phyloP scores from a whole-genome alignment of 2,797 vertebrate species.

The Pteropus rufus region DNA sequence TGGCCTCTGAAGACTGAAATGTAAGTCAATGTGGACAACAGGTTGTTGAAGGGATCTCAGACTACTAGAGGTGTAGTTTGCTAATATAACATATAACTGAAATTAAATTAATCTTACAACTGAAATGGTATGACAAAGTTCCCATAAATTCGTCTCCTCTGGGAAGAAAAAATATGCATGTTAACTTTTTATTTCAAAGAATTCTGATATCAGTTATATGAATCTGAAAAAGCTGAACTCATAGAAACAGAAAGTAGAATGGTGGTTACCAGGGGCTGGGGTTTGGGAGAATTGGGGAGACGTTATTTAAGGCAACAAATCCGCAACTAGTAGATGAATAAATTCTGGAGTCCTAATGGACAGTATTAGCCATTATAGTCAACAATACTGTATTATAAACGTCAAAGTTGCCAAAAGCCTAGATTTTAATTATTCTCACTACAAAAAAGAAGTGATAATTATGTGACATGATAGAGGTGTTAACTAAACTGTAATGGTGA shows the following conservation, averaged over 20 bases:
- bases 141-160: not conserved
- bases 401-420: not conserved
- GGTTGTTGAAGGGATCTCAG: not conserved
- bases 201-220: not conserved
- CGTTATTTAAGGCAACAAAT: not conserved
- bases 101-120: not conserved
- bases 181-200: not conserved
- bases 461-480: not conserved
- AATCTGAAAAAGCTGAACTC: not conserved
- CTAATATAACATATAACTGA: not conserved
- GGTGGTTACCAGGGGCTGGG: not conserved
- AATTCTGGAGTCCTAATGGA: not conserved
- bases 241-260: not conserved
- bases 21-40: not conserved
- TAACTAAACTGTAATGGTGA: not conserved
- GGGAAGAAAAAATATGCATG: not conserved
- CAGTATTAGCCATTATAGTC: not conserved
- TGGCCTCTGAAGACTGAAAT: not conserved
- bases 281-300: not conserved
- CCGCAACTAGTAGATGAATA: not conserved
- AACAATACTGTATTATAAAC: not conserved
- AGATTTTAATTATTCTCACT: not conserved
- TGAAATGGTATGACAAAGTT: not conserved
- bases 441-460: not conserved
- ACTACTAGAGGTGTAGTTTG: not conserved